Evolutionary conservation across 2,888 invertebrate genomes (phyloP).

Genomic region (Hypolimnas misippus): DNA sequence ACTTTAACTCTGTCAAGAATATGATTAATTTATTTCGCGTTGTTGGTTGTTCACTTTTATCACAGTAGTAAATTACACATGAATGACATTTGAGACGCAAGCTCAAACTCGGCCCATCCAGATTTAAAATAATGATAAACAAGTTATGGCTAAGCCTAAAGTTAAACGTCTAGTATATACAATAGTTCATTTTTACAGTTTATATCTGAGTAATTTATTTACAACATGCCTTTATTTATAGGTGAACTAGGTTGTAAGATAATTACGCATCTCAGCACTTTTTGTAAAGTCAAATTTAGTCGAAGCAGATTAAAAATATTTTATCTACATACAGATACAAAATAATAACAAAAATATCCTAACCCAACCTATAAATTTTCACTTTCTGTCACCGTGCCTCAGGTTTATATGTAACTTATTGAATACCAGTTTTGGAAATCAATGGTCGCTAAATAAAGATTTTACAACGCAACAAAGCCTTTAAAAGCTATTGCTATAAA

Average conservation of each 20-base stretch:
- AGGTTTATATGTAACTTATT: background rate
- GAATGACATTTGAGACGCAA: conserved; percentile 4
- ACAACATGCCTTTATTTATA: no score
- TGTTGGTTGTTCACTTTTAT: conserved; percentile 19
- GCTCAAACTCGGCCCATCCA: conserved; percentile 1
- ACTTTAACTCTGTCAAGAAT: conserved; percentile 2
- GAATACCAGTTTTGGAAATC: background rate
- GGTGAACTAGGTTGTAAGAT: no score
- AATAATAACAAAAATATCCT: no score
- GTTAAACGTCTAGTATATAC: no score
- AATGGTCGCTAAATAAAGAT: background rate
- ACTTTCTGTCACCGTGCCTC: background rate
- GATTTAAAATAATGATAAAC: conserved; percentile 10
- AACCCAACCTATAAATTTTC: no score
- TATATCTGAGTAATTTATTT: no score
- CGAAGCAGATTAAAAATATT: no score
- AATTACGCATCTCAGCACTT: no score
- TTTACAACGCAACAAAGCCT: conserved; percentile 1
- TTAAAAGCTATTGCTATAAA: conserved; percentile 9
- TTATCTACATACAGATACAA: no score
- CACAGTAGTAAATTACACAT: conserved; percentile 22
- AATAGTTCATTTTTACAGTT: background rate
- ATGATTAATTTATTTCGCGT: conserved; percentile 22
- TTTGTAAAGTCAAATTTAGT: no score
- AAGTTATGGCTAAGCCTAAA: background rate